Evolutionary conservation across 2,113 vertebrate species (phyloP), one percentile per base, ranked within the genome.

Genomic region (Gadus macrocephalus): DNA sequence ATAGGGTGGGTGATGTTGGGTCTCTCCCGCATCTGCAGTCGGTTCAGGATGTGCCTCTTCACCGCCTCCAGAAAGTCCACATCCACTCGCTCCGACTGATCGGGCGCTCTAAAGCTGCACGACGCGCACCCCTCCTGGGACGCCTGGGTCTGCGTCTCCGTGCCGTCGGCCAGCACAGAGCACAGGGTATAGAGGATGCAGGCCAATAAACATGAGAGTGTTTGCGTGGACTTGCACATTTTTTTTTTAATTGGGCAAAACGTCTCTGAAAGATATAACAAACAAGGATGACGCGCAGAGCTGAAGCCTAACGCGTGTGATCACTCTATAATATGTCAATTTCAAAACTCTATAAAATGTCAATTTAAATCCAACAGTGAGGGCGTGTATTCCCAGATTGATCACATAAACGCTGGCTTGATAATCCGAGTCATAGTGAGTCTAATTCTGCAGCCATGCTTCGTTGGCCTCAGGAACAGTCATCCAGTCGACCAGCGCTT

Each of bases 1-100:
- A 98, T 95, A 14, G 95, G 94, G 79, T 97, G 96, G 17, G 96
- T 98, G 92, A 98, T 98, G 92, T 98, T 98, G 78, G 97, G 96
- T 83, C 95, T 90, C 71, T 95, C 93, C 71, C 94, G 88, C 96
- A 98, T 95, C 92, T 98, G 97, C 79, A 98, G 87, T 82, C 95
- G 89, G 89, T 89, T 96, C 83, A 98, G 89, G 75, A 98, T 98
- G 90, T 98, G 96, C 78, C 96, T 90, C 91, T 98, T 98, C 81
- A 98, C 95, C 73, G 96, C 96, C 88, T 98, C 96, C 91, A 98
- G 73, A 79, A 98, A 94, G 86, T 96, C 95, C 19, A 93, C 88
- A 92, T 96, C 94, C 84, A 93, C 75, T 62, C 91, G 86, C 78
- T 93, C 93, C 74, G 93, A 82, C 81, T 94, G 94, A 67, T 96